Evolutionary conservation across 2,113 vertebrate species (phyloP).

Genomic region (Candoia aspera): DNA sequence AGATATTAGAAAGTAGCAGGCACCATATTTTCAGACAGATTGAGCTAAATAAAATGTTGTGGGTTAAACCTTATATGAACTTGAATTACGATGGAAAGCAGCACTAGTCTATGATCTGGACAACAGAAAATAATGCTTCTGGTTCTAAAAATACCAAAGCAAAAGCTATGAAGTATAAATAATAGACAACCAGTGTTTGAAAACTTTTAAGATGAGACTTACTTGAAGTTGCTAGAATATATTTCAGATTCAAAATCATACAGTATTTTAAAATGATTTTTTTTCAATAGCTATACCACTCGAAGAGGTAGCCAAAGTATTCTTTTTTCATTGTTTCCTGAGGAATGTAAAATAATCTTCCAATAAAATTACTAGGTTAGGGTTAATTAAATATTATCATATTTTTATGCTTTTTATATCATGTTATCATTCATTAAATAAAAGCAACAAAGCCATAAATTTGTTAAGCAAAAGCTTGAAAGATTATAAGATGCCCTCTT

Average conservation of each 20-base stretch:
- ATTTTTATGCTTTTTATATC: constrained; percentile 39
- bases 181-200: background rate
- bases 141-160: constrained; percentile 29
- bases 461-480: constrained; percentile 58
- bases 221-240: background rate
- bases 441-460: constrained; percentile 46
- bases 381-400: too few relatives aligned
- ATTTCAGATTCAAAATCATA: constrained; percentile 44
- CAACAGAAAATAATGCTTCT: constrained; percentile 7
- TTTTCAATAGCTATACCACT: constrained; percentile 7
- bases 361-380: constrained; percentile 27
- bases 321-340: background rate
- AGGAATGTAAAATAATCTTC: constrained; percentile 37
- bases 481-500: constrained; percentile 12
- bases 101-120: background rate
- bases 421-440: constrained; percentile 19
- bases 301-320: constrained; percentile 26
- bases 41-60: background rate
- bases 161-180: constrained; percentile 23
- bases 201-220: constrained; percentile 13
- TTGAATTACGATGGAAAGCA: background rate
- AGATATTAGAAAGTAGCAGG: constrained; percentile 33
- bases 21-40: background rate
- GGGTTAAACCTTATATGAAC: background rate
- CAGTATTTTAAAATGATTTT: background rate